Evolutionary conservation across 1,140 invertebrate species (phyloP).

Genomic region (Agrilus planipennis): DNA sequence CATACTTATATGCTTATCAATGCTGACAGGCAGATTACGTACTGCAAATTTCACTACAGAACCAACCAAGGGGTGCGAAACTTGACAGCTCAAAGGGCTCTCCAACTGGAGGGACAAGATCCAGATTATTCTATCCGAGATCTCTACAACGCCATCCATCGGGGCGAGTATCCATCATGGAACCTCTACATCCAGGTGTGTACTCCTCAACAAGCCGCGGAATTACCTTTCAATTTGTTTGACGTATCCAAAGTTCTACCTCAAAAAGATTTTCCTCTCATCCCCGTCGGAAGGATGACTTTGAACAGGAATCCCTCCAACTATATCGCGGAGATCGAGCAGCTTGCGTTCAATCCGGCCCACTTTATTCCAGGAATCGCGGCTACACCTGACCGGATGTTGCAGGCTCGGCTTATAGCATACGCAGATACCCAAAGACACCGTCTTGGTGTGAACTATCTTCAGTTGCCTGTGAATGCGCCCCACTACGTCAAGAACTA

Average conservation of each 20-base stretch:
- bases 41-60: slow-evolving; percentile 59
- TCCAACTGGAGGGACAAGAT: slow-evolving; percentile 57
- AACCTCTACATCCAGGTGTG: slow-evolving; percentile 55
- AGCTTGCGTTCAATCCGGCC: slow-evolving; percentile 85
- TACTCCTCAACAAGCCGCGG: neutral
- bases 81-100: slow-evolving; percentile 59
- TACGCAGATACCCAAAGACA: slow-evolving; percentile 89
- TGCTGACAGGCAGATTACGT: slow-evolving; percentile 39
- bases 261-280: slow-evolving; percentile 80
- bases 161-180: slow-evolving; percentile 72
- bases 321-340: slow-evolving; percentile 92
- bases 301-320: slow-evolving; percentile 84
- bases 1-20: slow-evolving; percentile 59
- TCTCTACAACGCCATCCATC: slow-evolving; percentile 80
- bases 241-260: slow-evolving; percentile 92
- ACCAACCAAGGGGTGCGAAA: slow-evolving; percentile 68
- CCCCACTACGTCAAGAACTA: slow-evolving; percentile 71
- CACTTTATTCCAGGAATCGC: slow-evolving; percentile 88
- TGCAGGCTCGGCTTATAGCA: slow-evolving; percentile 87
- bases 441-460: slow-evolving; percentile 82
- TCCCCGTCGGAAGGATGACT: slow-evolving; percentile 81
- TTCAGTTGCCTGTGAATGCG: slow-evolving; percentile 89
- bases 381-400: slow-evolving; percentile 88
- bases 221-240: slow-evolving; percentile 70
- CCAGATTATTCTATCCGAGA: slow-evolving; percentile 85